Evolutionary conservation across 2,888 invertebrate genomes (phyloP).

Genomic region (Oegoconia quadripuncta): DNA sequence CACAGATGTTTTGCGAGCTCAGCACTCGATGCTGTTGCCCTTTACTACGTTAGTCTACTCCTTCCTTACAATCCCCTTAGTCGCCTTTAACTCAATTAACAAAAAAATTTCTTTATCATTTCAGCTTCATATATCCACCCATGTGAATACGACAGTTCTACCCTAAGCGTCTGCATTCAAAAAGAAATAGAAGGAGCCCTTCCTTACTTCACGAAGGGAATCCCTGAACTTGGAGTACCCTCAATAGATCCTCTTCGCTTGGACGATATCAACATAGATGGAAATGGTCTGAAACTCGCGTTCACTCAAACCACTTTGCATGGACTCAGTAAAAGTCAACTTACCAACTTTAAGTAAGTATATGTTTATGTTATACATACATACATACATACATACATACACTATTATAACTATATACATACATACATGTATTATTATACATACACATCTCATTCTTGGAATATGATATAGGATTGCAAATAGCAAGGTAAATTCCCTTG

Average conservation of each 20-base stretch:
- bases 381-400: too few relatives aligned
- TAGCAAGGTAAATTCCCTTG: too few relatives aligned
- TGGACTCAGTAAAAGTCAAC: conserved; percentile 38
- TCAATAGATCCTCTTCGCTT: conserved; percentile 58
- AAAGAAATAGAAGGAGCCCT: conserved; percentile 47
- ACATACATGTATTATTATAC: too few relatives aligned
- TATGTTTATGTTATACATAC: too few relatives aligned
- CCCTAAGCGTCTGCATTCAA: conserved; percentile 46
- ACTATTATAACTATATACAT: too few relatives aligned
- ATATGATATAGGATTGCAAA: too few relatives aligned
- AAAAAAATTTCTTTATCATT: conserved; percentile 25
- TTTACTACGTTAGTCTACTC: too few relatives aligned
- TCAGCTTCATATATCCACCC: conserved; percentile 59
- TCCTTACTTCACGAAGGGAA: conserved; percentile 55
- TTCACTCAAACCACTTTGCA: conserved; percentile 52
- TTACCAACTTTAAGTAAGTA: conserved; percentile 51
- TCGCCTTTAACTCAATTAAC: background rate
- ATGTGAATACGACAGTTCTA: conserved; percentile 39
- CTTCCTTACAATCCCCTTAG: too few relatives aligned
- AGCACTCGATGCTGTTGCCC: too few relatives aligned
- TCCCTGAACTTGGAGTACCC: conserved; percentile 54
- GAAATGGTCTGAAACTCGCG: conserved; percentile 52
- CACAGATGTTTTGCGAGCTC: too few relatives aligned
- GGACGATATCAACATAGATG: conserved; percentile 56
- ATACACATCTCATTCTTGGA: too few relatives aligned